Evolutionary conservation across 2,888 invertebrate genomes (phyloP), one percentile per base, ranked within the genome.

Genomic region (Xanthorhoe designata): DNA sequence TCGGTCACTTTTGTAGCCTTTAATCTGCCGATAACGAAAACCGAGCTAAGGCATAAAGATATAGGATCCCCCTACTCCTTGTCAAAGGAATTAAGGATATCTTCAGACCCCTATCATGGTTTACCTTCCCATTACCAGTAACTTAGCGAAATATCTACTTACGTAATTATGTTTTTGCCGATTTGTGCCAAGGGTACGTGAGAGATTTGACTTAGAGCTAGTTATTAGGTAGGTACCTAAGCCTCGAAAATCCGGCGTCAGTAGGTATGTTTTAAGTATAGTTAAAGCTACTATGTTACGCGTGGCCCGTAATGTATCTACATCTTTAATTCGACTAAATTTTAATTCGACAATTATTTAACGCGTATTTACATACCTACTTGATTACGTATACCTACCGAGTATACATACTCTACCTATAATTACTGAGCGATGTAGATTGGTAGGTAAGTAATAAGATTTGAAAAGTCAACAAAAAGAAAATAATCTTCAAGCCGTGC

Each of bases 31-130:
- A 63, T 63, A 67, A 49, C 59, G 29, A 60, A 59, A 58, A 57
- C 65, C 42, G 55, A 56, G 64, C 57, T 54, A 53, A 56, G 52
- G 29, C 60, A 52, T 57, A 50, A 42, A 57, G 68, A 64, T 64
- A 64, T 38, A 19, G 47, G 60, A 32, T 58, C 53, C 61, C 61
- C 60, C 61, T 64, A 61, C 61, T 64, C 68, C 61, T 58, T 64
- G 61, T 68, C 68, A 68, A 61, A 45, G 15, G 61, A 57, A 68
- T 64, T 58, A 61, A 54, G 68, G 45, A 58, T 64, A 64, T 58
- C 61, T 68, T 57, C 57, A 50, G 55, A 68, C 55, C 56, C 58
- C 57, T 61, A 66, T 54, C 52, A 61, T 38, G 66, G 61, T 54
- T 66, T 58, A 50, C 49, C 53, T 57, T 53, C 18, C 47, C 38